phyloP scores from a whole-genome alignment of 1,140 invertebrate species.

The Sminthurinus signatus region DNA sequence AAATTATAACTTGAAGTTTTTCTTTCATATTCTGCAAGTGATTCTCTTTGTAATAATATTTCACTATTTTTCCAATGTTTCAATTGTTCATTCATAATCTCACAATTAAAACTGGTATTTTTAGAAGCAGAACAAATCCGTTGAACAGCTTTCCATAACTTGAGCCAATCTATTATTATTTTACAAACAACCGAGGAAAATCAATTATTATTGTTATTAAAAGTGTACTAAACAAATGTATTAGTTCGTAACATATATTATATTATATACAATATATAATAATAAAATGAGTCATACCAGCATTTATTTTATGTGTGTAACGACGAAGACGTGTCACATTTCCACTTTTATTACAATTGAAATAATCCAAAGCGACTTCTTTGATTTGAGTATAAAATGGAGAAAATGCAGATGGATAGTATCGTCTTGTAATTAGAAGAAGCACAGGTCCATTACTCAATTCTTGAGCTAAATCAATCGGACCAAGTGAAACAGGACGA shows the following conservation, averaged over 20 bases:
- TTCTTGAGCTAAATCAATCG: conserved; percentile 30
- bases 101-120: conserved; percentile 12
- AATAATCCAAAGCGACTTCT: conserved; percentile 40
- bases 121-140: conserved; percentile 22
- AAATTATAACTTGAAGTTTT: conserved; percentile 25
- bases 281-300: conserved; percentile 23
- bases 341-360: conserved; percentile 40
- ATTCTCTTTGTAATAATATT: conserved; percentile 21
- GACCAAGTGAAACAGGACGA: conserved; percentile 27
- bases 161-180: conserved; percentile 30
- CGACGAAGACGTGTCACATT: conserved; percentile 37
- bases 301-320: conserved; percentile 34
- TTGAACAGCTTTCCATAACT: conserved; percentile 27
- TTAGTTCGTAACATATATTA: not conserved
- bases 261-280: not conserved
- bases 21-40: conserved; percentile 27
- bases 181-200: not conserved
- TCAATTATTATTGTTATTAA: conserved; percentile 3
- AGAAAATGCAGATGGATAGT: conserved; percentile 36
- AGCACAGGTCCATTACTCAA: conserved; percentile 34
- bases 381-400: conserved; percentile 38
- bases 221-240: not conserved
- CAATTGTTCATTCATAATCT: conserved; percentile 26
- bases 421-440: conserved; percentile 36
- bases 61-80: conserved; percentile 32